Conservation (phyloP, 2,888 invertebrate species). For the Portevinia maculata region DNA sequence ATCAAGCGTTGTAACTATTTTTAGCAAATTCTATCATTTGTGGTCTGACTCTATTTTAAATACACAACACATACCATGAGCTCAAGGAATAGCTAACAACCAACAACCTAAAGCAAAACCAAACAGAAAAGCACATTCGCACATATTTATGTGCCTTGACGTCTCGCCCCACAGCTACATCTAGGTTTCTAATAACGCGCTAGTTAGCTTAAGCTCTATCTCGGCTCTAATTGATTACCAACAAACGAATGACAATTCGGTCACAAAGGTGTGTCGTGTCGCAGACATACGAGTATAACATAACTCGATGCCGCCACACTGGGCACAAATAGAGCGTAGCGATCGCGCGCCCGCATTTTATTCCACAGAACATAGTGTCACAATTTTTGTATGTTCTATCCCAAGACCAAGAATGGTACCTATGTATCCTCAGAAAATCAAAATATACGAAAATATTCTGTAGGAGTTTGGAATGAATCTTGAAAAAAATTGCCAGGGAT, state of each 20-base stretch:
- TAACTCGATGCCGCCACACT: slow-evolving; percentile 56
- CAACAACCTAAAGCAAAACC: slow-evolving; percentile 5
- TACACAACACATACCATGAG: slow-evolving; percentile 45
- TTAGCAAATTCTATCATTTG: slow-evolving; percentile 72
- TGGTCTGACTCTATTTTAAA: slow-evolving; percentile 55
- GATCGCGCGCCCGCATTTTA: slow-evolving; percentile 38
- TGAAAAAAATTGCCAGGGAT: background rate
- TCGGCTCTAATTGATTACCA: slow-evolving; percentile 73
- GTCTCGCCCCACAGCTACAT: slow-evolving; percentile 18
- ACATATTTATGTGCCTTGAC: slow-evolving; percentile 28
- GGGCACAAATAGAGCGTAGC: slow-evolving; percentile 71
- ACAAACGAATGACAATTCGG: slow-evolving; percentile 74
- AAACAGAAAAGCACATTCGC: slow-evolving; percentile 37
- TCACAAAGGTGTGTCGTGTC: slow-evolving; percentile 73
- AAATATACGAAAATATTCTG: background rate
- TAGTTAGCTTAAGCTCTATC: slow-evolving; percentile 56
- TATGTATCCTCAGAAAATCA: background rate
- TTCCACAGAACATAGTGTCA: slow-evolving; percentile 26
- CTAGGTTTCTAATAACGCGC: slow-evolving; percentile 30
- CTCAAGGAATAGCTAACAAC: slow-evolving; percentile 4
- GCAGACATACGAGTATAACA: slow-evolving; percentile 60
- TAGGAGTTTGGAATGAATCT: slow-evolving; percentile 16
- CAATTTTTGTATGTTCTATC: slow-evolving; percentile 11
- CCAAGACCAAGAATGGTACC: slow-evolving; percentile 4
- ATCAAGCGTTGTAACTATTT: slow-evolving; percentile 58